Evolutionary conservation across 1,140 invertebrate species (phyloP).

Genomic region (Ganaspis sp.): DNA sequence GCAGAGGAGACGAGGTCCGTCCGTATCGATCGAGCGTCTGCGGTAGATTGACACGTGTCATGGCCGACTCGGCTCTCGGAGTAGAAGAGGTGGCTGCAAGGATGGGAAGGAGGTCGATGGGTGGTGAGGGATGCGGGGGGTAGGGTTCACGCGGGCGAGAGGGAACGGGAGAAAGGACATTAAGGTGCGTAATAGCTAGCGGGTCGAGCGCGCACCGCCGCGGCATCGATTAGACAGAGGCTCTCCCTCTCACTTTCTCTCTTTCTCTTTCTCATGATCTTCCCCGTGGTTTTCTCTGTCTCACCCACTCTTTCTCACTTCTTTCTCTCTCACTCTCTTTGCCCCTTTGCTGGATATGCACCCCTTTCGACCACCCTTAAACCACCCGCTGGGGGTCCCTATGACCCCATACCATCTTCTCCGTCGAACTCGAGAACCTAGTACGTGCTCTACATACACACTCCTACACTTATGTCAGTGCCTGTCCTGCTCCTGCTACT

Average conservation of each 20-base stretch:
- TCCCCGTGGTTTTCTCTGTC: constrained; percentile 37
- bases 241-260: constrained; percentile 60
- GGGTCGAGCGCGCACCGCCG: constrained; percentile 74
- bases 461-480: constrained; percentile 69
- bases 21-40: constrained; percentile 76
- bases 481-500: constrained; percentile 58
- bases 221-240: constrained; percentile 76
- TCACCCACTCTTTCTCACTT: constrained; percentile 44
- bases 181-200: constrained; percentile 77
- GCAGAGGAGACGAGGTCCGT: constrained; percentile 67
- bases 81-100: constrained; percentile 57
- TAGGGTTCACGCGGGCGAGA: constrained; percentile 43
- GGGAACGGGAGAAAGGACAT: constrained; percentile 66
- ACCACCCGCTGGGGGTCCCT: constrained; percentile 60
- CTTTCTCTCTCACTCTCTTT: constrained; percentile 60
- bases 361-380: constrained; percentile 37
- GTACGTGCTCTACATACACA: constrained; percentile 77
- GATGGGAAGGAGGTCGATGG: constrained; percentile 60
- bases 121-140: constrained; percentile 51
- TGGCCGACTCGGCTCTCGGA: constrained; percentile 69
- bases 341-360: constrained; percentile 44
- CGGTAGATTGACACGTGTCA: constrained; percentile 77
- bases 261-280: constrained; percentile 43
- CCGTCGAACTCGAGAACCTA: constrained; percentile 69
- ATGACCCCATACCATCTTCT: constrained; percentile 60